Evolutionary conservation across 2,113 vertebrate species (phyloP).

Genomic region (Myiagra hebetior): DNA sequence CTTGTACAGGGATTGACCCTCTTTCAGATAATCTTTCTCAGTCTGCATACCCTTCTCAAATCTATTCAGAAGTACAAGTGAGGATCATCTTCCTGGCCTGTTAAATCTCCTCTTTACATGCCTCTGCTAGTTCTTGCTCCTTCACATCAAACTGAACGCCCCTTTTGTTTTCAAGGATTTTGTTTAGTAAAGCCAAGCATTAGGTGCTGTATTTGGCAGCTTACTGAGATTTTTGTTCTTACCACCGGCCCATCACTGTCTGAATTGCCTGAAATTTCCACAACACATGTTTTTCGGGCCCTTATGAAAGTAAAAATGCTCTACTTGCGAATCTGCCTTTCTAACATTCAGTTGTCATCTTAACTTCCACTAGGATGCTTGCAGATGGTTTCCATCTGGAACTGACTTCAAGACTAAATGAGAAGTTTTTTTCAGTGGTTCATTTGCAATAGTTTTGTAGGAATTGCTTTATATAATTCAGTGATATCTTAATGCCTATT

Average conservation of each 20-base stretch:
- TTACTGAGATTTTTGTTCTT: constrained; percentile 1
- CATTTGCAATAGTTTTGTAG: neutral
- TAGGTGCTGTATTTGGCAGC: neutral
- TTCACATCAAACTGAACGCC: neutral
- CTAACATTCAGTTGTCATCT: neutral
- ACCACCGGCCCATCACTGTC: fast-evolving
- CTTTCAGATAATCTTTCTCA: neutral
- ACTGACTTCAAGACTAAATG: neutral
- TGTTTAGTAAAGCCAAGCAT: neutral
- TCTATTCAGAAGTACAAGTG: neutral
- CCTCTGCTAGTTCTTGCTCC: neutral
- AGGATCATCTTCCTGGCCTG: neutral
- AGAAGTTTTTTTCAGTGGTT: neutral
- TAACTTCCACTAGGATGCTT: neutral
- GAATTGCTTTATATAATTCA: neutral
- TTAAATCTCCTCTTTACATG: neutral
- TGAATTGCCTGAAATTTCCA: neutral
- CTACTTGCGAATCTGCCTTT: neutral
- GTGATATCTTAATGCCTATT: neutral
- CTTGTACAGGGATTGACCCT: neutral
- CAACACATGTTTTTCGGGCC: neutral
- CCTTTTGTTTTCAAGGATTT: neutral
- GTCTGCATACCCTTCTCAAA: neutral
- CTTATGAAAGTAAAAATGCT: neutral
- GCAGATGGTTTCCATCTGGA: neutral